Evolutionary conservation across 2,888 invertebrate species (phyloP), one percentile per base, ranked within the genome.

Genomic region (Automeris io): DNA sequence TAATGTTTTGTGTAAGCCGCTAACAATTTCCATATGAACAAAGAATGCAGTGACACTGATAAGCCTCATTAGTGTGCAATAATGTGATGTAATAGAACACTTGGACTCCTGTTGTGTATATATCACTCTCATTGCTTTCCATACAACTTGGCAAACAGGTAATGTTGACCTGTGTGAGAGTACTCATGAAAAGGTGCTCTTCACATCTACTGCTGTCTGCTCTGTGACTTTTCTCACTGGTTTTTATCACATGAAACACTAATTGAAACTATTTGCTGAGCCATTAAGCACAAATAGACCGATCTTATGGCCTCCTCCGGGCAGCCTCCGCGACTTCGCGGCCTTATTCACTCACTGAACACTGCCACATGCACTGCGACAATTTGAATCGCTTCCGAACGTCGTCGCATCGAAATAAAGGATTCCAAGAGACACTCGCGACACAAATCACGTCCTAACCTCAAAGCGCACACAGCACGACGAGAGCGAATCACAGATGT

Each of bases 401-500:
- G n/a, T 22, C n/a, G 22, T 34, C 13, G 2, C 12, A 13, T 5
- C 11, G 12, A 21, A 11, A n/a, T 13, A 22, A 22, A 34, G 7
- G 13, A 18, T 33, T 39, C 19, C 36, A 24, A 9, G 45, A 49
- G 50, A 53, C 61, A 57, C 57, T 56, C 51, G 44, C 54, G 54
- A 56, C 62, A 61, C 56, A 58, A 69, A 69, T 70, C 70, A 65
- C 74, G 61, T 73, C 68, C 73, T 85, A 85, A 85, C 85, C 85
- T 85, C 83, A 85, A 85, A 85, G 72, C 64, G 58, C 61, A 68
- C 68, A 75, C 67, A 61, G 67, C 72, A 70, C 70, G 63, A 67
- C 63, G 66, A 76, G 61, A 65, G 68, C 70, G 69, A 63, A 70
- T 63, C 72, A 75, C 78, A 80, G 77, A 77, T 81, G 81, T 79